Evolutionary conservation across 1,140 invertebrate species (phyloP), one percentile per base, ranked within the genome.

Genomic region (Mycetomoellerius zeteki): DNA sequence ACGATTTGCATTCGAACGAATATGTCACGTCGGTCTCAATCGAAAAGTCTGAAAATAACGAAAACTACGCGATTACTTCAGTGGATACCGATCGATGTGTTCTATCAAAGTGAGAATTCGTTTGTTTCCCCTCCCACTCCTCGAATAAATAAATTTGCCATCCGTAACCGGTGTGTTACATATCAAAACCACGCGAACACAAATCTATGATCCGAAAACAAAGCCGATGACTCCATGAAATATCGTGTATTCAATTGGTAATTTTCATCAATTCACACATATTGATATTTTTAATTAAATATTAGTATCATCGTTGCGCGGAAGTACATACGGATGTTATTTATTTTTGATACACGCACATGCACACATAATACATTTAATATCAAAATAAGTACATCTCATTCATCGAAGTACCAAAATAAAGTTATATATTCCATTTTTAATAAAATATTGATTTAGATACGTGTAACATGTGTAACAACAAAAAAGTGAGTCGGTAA

Each of bases 1-100:
- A 73, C 24, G 69, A 82, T 73, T 58, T 84, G 69, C 56, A 75
- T 75, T 73, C 56, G 37, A 75, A 52, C 69, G 37, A 75, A 75
- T 84, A 60, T 75, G 80, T 75, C 80, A 75, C 80, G 80, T 84
- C 80, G 50, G 27, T 84, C 43, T 73, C 80, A 73, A 84, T 84
- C 65, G 19, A 72, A 43, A 71, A 58, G 52, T 81, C 21, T 16
- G 43, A 82, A 73, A 84, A 75, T 84, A 84, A 75, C 80, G 24
- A 84, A 75, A 43, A 84, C n/a, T 54, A 3, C 21, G 10, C 47
- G 30, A 81, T 56, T 33, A 47, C 24, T 37, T 50, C 65, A 2
- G 24, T 33, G 60, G 5, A 67, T 80, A 33, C 47, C 67, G 37
- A 60, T 47, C 33, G 37, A 10, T 54, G 50, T 27, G 2, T 16